Base-by-base conservation (phyloP, 2,797 vertebrate species). In the Phaenicophaeus curvirostris region DNA sequence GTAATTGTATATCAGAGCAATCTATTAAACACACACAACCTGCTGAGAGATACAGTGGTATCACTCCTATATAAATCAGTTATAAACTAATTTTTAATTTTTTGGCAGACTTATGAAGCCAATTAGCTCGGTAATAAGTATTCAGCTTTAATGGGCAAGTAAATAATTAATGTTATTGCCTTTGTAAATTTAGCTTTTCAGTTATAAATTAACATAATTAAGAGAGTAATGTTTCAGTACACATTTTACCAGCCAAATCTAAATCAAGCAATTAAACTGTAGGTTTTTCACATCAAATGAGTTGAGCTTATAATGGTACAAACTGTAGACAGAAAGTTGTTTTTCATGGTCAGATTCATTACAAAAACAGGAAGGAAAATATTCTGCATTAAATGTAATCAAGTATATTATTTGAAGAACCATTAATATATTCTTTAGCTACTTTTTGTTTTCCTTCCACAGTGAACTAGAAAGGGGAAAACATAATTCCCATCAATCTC, bases 151-250 rank as follows among this genome's bases (percentile, higher is more conserved):
- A 98, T 97, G 94, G 96, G 92, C 94, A 97, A 97, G 94, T 98
- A 98, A 98, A 98, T 98, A 98, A 98, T 98, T 98, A 97, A 98
- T 98, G 97, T 96, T 97, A 97, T 97, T 98, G 97, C 97, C 97
- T 98, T 98, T 98, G 97, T 97, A 98, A 98, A 97, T 98, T 98
- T 98, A 96, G 95, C 87, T 97, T 97, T 98, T 97, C 94, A 92
- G 96, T 96, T 98, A 97, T 97, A 98, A 98, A 98, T 98, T 97
- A 98, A 87, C 97, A 95, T 98, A 98, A 98, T 98, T 98, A 98
- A 97, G 95, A 97, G 97, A 97, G 94, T 96, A 97, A 97, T 97
- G 97, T 98, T 98, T 98, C 96, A 96, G 95, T 94, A 63, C 13
- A 55, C 95, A 89, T 97, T 98, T 97, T 97, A 96, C 94, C 94